Conservation (phyloP, 2,888 invertebrate species). For the Aphrophora alni region DNA sequence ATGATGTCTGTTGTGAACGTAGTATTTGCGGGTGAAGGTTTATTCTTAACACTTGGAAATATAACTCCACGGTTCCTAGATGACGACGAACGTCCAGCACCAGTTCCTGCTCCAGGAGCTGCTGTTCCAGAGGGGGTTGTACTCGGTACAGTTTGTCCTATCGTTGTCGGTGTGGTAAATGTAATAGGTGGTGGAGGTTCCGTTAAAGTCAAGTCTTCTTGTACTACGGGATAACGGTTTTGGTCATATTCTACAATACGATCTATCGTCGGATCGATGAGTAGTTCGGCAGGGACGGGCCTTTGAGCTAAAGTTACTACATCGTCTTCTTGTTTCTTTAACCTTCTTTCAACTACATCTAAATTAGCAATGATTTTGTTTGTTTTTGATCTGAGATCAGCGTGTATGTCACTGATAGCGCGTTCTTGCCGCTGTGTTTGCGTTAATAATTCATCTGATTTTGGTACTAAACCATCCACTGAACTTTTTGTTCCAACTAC, state of each 20-base stretch:
- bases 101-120: constrained; percentile 4
- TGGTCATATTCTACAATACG: constrained; percentile 76
- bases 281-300: constrained; percentile 75
- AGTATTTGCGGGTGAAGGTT: constrained; percentile 83
- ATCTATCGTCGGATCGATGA: constrained; percentile 80
- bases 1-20: constrained; percentile 78
- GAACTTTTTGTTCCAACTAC: constrained; percentile 89
- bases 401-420: constrained; percentile 85
- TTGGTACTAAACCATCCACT: constrained; percentile 83
- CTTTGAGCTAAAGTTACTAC: constrained; percentile 78
- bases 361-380: constrained; percentile 87
- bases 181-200: constrained; percentile 48
- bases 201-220: constrained; percentile 39
- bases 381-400: constrained; percentile 79
- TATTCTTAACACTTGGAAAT: constrained; percentile 91
- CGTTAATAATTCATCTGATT: constrained; percentile 83
- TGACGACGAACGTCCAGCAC: constrained; percentile 45
- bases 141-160: constrained; percentile 30
- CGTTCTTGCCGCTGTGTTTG: constrained; percentile 87
- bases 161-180: constrained; percentile 51
- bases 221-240: constrained; percentile 17
- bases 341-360: constrained; percentile 81
- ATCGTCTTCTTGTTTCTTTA: constrained; percentile 86
- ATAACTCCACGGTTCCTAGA: constrained; percentile 82
- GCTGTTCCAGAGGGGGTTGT: constrained; percentile 34